phyloP scores from a whole-genome alignment of 2,113 vertebrate species.

The Mohoua ochrocephala region DNA sequence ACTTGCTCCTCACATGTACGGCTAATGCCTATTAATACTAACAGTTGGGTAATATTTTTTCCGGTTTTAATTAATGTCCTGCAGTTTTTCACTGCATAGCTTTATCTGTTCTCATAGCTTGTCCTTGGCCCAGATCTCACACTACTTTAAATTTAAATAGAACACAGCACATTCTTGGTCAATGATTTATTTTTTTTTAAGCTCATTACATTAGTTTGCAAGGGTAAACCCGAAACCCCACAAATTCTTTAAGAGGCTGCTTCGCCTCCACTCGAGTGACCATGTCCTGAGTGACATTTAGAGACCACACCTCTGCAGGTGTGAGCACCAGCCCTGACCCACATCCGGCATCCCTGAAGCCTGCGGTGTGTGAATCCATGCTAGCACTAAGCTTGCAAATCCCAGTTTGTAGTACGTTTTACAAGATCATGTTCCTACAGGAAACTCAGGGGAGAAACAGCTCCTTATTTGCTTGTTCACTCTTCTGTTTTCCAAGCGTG shows the following conservation, averaged over 20 bases:
- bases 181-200: neutral
- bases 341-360: neutral
- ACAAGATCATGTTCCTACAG: neutral
- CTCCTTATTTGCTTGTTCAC: neutral
- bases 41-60: neutral
- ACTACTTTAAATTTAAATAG: neutral
- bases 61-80: neutral
- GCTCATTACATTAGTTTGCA: neutral
- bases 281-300: neutral
- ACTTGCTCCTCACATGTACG: neutral
- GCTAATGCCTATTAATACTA: neutral
- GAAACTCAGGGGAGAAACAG: neutral
- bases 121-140: neutral
- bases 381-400: neutral
- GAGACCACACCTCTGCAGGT: neutral
- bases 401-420: neutral
- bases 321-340: neutral
- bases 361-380: accelerated
- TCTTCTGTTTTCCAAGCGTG: neutral
- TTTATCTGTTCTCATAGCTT: neutral
- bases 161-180: neutral
- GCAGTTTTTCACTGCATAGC: neutral
- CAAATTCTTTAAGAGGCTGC: neutral
- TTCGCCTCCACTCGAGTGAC: neutral
- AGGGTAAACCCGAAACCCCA: neutral